Conservation (phyloP, 2,888 invertebrate species). For the Xylocampa areola region DNA sequence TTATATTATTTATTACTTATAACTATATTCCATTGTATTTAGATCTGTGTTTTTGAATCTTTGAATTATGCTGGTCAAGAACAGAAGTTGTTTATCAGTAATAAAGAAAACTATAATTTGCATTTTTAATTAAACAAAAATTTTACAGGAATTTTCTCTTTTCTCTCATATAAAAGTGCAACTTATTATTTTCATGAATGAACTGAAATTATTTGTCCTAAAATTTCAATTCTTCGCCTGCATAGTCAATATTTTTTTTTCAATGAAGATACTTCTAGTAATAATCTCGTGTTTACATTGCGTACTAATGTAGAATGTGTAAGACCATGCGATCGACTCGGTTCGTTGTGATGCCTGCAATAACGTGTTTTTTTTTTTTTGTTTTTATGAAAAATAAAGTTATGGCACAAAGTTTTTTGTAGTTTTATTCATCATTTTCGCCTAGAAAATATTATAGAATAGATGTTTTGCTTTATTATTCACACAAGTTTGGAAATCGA, state of each 20-base stretch:
- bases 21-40: constrained; percentile 53
- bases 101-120: background rate
- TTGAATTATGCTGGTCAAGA: constrained; percentile 26
- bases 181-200: too few species aligned
- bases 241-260: constrained; percentile 30
- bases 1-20: constrained; percentile 66
- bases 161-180: too few species aligned
- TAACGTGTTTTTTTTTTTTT: constrained; percentile 76
- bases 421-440: constrained; percentile 39
- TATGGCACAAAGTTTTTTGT: constrained; percentile 77
- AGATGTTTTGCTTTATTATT: too few species aligned
- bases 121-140: background rate
- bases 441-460: too few species aligned
- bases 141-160: too few species aligned
- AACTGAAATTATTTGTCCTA: background rate
- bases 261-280: constrained; percentile 38
- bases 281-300: constrained; percentile 40
- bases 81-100: constrained; percentile 11
- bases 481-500: too few species aligned
- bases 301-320: constrained; percentile 57
- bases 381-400: constrained; percentile 81
- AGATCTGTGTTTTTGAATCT: constrained; percentile 73
- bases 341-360: constrained; percentile 75
- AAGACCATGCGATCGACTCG: constrained; percentile 43
- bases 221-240: constrained; percentile 29